Conservation (phyloP, 2,888 invertebrate genomes). For the Sphaerophoria taeniata region DNA sequence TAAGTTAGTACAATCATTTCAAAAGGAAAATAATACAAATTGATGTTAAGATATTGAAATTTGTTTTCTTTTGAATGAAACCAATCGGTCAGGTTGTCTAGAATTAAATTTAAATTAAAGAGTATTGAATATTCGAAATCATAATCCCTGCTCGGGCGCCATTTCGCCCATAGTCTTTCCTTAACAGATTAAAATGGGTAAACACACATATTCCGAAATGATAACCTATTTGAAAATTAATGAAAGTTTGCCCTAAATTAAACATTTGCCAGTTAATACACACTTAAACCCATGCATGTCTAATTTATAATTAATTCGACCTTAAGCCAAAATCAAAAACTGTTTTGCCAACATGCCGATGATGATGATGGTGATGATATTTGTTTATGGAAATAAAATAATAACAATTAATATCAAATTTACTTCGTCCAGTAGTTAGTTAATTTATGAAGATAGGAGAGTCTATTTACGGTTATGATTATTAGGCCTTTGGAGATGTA, state of each 20-base stretch:
- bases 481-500: background rate
- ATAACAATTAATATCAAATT: slow-evolving; percentile 39
- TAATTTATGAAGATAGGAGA: background rate
- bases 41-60: background rate
- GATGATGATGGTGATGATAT: background rate
- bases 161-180: background rate
- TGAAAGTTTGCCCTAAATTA: slow-evolving; percentile 9
- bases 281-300: background rate
- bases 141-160: background rate
- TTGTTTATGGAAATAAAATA: slow-evolving; percentile 64
- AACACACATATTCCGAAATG: background rate
- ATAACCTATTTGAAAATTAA: slow-evolving; percentile 15
- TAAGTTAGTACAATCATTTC: slow-evolving; percentile 15
- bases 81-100: too few species aligned
- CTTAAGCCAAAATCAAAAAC: slow-evolving; percentile 46
- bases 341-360: background rate
- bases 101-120: background rate
- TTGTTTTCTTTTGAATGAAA: too few species aligned
- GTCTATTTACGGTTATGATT: slow-evolving; percentile 7
- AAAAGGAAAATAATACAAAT: background rate
- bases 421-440: background rate
- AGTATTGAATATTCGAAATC: background rate
- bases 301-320: slow-evolving; percentile 36
- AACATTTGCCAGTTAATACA: background rate
- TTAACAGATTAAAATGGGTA: background rate